These are phyloP conservation scores for Pseudorectes ferrugineus DNA, from an alignment of 2,113 vertebrate species.

Conservation along the genomic window DNA sequence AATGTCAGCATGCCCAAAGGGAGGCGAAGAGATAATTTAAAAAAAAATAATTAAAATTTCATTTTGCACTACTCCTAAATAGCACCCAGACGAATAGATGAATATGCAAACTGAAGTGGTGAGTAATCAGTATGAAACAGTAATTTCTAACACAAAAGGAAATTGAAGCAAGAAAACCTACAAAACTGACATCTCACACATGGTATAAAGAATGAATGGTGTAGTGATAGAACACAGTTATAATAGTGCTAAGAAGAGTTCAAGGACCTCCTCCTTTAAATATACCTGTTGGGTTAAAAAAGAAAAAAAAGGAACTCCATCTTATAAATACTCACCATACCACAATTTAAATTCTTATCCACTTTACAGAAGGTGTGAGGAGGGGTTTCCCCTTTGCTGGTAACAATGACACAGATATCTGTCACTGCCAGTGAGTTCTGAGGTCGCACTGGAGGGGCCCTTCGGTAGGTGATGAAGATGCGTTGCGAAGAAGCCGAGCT, in stretches of 20 bases:
- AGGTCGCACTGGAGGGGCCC: constrained; percentile 79
- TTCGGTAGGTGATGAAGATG: constrained; percentile 93
- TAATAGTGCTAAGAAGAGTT: not conserved
- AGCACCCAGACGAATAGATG: not conserved
- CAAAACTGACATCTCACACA: not conserved
- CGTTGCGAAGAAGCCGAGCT: constrained; percentile 90
- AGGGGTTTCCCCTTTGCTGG: constrained; percentile 93
- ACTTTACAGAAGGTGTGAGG: constrained; percentile 98
- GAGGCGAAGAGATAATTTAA: not conserved
- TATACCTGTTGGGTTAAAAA: not conserved
- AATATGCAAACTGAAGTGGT: not conserved
- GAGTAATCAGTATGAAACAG: not conserved
- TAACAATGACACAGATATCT: constrained; percentile 93
- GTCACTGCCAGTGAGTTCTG: constrained; percentile 96
- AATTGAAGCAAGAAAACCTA: not conserved
- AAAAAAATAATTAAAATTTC: not conserved
- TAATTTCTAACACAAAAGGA: not conserved
- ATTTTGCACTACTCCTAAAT: not conserved
- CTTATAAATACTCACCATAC: constrained; percentile 82
- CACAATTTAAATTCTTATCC: constrained; percentile 96
- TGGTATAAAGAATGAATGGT: not conserved
- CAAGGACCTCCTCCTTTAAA: not conserved
- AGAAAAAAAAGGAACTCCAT: not conserved
- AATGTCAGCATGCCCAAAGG: not conserved
- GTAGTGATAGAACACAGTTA: not conserved